Percentiles rank a stretch among this genome's conserved stretches.
Evolutionary conservation across 2,888 invertebrate genomes (phyloP).

Genomic region (Lasioglossum marginatum): DNA sequence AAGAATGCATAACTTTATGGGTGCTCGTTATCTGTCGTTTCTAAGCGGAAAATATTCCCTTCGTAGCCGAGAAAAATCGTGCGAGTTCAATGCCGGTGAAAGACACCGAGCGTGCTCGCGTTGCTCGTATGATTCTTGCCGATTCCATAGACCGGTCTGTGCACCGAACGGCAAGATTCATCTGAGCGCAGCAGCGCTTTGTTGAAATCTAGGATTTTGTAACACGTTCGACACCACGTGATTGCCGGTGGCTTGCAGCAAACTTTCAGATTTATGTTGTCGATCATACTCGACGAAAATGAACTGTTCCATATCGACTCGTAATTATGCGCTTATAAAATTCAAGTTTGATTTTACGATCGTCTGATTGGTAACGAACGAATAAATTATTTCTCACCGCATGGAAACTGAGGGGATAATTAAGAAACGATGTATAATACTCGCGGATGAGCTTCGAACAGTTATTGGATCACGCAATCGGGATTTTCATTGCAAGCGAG

Average conservation of each 20-base stretch:
- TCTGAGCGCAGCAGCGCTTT: not conserved
- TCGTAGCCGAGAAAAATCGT: constrained; percentile 1
- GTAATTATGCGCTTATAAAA: not conserved
- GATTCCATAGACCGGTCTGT: not conserved
- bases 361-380: not conserved
- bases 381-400: not conserved
- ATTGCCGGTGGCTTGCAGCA: not conserved
- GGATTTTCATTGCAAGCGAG: not conserved
- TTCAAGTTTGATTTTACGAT: not conserved
- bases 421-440: not conserved
- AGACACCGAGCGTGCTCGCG: not conserved
- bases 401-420: not conserved
- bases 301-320: not conserved
- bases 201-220: not conserved
- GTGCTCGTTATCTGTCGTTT: constrained; percentile 23
- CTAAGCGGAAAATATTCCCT: constrained; percentile 25
- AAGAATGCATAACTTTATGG: constrained; percentile 34
- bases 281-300: not conserved
- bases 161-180: not conserved
- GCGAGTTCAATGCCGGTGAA: constrained; percentile 17
- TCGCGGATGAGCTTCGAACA: not conserved
- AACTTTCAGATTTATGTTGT: not conserved
- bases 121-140: not conserved
- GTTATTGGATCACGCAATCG: not conserved
- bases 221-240: not conserved